Evolutionary conservation across 2,797 vertebrate genomes (phyloP).

Genomic region (Pithecia hirsuta): DNA sequence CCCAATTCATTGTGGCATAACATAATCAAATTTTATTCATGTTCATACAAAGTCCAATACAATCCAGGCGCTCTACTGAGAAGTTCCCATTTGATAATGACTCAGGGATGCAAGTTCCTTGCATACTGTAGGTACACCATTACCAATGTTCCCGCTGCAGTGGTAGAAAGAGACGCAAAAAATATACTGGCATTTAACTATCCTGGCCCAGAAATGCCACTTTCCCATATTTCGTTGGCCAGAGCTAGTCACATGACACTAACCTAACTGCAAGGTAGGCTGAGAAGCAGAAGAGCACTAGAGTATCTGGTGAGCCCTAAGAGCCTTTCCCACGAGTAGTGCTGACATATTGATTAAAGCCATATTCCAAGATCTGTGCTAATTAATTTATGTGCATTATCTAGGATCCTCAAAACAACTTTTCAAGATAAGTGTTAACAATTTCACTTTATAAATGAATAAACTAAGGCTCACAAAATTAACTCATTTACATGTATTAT

Average conservation of each 20-base stretch:
- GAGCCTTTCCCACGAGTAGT: not conserved
- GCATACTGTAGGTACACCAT: not conserved
- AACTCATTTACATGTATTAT: constrained; percentile 19
- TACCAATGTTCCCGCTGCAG: not conserved
- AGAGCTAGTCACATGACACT: not conserved
- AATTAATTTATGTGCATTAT: not conserved
- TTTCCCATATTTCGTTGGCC: not conserved
- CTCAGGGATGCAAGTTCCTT: not conserved
- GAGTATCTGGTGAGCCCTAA: not conserved
- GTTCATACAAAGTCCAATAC: not conserved
- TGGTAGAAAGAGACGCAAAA: not conserved
- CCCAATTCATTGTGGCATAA: not conserved
- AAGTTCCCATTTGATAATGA: constrained; percentile 8
- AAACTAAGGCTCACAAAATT: constrained; percentile 23
- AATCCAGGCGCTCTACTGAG: not conserved
- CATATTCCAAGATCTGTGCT: not conserved
- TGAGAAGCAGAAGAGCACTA: not conserved
- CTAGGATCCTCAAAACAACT: constrained; percentile 15
- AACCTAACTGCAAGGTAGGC: not conserved
- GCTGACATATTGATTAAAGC: not conserved
- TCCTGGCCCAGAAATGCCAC: not conserved
- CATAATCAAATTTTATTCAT: constrained; percentile 3
- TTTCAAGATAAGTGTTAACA: not conserved
- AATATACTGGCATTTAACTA: not conserved
- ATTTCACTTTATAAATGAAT: constrained; percentile 37